Percentiles rank a stretch among this genome's conserved stretches.
Evolutionary conservation across 1,140 invertebrate species (phyloP).

Genomic region (Sminthurinus signatus): DNA sequence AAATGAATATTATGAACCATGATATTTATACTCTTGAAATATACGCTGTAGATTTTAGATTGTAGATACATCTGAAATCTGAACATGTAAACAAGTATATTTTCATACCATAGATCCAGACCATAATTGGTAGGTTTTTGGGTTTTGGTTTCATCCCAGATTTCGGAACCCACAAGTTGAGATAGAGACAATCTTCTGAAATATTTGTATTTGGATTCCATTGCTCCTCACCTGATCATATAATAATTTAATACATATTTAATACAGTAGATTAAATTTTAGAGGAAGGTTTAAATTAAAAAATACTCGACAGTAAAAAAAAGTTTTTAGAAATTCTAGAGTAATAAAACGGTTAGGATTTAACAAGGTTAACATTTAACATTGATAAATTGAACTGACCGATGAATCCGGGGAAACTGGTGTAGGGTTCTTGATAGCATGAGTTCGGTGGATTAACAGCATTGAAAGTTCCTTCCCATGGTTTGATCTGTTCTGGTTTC

Average conservation of each 20-base stretch:
- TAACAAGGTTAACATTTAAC: no score
- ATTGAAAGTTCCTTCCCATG: conserved; percentile 76
- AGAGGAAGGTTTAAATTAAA: no score
- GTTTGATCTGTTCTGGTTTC: conserved; percentile 72
- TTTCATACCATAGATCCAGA: conserved; percentile 61
- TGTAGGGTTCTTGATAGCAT: conserved; percentile 72
- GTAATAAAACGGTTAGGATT: no score
- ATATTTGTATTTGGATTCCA: conserved; percentile 91
- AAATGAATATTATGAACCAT: conserved; percentile 49
- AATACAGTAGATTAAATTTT: no score
- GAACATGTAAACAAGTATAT: no score
- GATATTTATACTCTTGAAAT: not conserved
- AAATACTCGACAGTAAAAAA: no score
- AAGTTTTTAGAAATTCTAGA: no score
- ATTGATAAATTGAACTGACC: no score
- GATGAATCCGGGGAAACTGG: conserved; percentile 79
- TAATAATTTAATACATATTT: no score
- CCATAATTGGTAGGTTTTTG: conserved; percentile 60
- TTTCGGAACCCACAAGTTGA: conserved; percentile 87
- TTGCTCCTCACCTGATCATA: no score
- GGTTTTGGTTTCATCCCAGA: conserved; percentile 48
- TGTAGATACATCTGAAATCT: not conserved
- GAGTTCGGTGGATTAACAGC: conserved; percentile 70
- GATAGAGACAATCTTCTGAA: conserved; percentile 87
- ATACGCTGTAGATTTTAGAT: no score